Evolutionary conservation across 2,113 vertebrate genomes (phyloP).

Genomic region (Zonotrichia leucophrys): DNA sequence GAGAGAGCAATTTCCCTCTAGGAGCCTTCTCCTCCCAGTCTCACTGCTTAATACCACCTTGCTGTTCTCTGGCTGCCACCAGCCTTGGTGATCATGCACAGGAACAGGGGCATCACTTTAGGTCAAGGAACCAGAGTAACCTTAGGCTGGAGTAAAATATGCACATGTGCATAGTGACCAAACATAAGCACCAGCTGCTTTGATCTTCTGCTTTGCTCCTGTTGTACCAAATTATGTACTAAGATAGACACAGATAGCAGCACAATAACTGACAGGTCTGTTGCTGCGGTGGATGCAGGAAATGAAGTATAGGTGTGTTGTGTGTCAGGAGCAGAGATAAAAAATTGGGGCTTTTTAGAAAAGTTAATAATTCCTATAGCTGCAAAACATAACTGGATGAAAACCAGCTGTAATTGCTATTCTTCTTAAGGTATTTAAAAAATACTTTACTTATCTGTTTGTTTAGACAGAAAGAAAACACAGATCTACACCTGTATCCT

Average conservation of each 20-base stretch:
- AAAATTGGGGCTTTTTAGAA: not conserved
- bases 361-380: not conserved
- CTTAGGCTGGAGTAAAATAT: not conserved
- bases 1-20: not conserved
- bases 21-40: not conserved
- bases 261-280: not conserved
- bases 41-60: not conserved
- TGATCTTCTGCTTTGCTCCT: not conserved
- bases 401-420: not conserved
- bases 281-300: not conserved
- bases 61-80: rapidly evolving
- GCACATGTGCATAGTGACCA: not conserved
- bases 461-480: not conserved
- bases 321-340: not conserved
- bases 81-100: not conserved
- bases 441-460: not conserved
- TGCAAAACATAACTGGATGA: not conserved
- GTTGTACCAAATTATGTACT: not conserved
- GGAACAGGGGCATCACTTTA: not conserved
- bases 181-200: not conserved
- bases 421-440: not conserved
- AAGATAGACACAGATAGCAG: not conserved
- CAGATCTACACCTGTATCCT: not conserved
- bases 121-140: not conserved
- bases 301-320: not conserved